These are phyloP conservation scores for Heliconius melpomene DNA, from an alignment of 1,140 invertebrate genomes.

Conservation along the genomic window DNA sequence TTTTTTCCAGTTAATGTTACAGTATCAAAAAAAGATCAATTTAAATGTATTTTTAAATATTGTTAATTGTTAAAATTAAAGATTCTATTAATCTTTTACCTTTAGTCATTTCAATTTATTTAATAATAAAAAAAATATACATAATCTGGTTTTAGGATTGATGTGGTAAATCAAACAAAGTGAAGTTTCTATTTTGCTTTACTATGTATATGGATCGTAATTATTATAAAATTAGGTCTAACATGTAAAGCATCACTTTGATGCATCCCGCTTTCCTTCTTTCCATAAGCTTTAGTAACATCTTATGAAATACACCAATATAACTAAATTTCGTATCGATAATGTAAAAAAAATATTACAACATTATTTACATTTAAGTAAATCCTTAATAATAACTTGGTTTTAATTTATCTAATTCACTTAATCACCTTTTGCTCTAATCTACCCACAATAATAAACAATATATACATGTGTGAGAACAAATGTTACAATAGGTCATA, in stretches of 20 bases:
- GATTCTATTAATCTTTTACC: no score
- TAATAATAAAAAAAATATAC: no score
- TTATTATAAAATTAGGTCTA: constrained; percentile 56
- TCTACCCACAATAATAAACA: constrained; percentile 23
- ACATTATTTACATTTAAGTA: constrained; percentile 36
- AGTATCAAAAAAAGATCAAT: neutral
- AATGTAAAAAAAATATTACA: constrained; percentile 18
- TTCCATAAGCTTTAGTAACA: constrained; percentile 57
- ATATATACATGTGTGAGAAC: constrained; percentile 58
- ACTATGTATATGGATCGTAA: constrained; percentile 46
- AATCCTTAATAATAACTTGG: constrained; percentile 39
- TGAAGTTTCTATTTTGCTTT: constrained; percentile 56
- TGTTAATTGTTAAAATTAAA: no score
- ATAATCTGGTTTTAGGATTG: neutral
- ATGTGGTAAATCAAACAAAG: constrained; percentile 44
- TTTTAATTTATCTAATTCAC: constrained; percentile 19
- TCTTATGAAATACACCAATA: constrained; percentile 39
- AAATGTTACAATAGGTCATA: constrained; percentile 44
- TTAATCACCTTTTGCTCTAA: constrained; percentile 19
- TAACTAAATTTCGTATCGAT: constrained; percentile 25
- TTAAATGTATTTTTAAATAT: no score
- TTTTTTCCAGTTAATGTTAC: neutral
- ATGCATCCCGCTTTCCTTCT: constrained; percentile 49
- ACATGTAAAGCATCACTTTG: constrained; percentile 62
- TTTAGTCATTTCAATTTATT: no score